phyloP scores from a whole-genome alignment of 2,113 vertebrate genomes.

The Zosterops hypoxanthus region DNA sequence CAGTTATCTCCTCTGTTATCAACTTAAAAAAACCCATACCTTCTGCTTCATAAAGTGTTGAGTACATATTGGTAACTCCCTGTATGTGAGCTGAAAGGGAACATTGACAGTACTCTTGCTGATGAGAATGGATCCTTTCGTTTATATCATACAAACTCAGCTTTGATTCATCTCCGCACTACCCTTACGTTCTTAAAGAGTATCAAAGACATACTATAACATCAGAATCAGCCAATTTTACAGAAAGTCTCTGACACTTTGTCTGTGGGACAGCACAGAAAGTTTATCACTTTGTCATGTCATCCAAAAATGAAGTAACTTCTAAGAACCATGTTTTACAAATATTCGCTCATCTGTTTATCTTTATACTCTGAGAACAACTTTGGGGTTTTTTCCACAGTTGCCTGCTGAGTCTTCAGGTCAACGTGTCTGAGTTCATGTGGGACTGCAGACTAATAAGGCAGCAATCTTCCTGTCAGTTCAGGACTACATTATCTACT shows the following conservation, averaged over 20 bases:
- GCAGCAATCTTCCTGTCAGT: conserved; percentile 2
- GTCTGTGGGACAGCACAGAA: background rate
- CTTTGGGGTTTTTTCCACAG: background rate
- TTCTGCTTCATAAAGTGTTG: background rate
- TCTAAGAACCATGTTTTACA: background rate
- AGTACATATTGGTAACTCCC: background rate
- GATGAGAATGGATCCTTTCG: background rate
- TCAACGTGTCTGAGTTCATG: background rate
- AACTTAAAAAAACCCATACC: fast-evolving
- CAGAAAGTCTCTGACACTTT: background rate
- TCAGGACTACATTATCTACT: background rate
- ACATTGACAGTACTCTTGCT: background rate
- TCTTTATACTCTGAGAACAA: background rate
- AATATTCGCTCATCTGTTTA: conserved; percentile 11
- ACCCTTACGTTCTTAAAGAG: background rate
- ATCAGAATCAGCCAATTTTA: background rate
- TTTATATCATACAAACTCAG: background rate
- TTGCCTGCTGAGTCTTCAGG: background rate
- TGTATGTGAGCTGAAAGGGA: background rate
- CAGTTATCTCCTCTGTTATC: background rate
- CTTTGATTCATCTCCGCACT: background rate
- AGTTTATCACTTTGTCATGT: background rate
- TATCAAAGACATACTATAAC: background rate
- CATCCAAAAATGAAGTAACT: background rate
- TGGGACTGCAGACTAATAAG: background rate